Percentiles rank a stretch among this genome's conserved stretches.
These are phyloP conservation scores for Todiramphus chloris DNA, from an alignment of 2,113 vertebrate species.

Conservation along the genomic window DNA sequence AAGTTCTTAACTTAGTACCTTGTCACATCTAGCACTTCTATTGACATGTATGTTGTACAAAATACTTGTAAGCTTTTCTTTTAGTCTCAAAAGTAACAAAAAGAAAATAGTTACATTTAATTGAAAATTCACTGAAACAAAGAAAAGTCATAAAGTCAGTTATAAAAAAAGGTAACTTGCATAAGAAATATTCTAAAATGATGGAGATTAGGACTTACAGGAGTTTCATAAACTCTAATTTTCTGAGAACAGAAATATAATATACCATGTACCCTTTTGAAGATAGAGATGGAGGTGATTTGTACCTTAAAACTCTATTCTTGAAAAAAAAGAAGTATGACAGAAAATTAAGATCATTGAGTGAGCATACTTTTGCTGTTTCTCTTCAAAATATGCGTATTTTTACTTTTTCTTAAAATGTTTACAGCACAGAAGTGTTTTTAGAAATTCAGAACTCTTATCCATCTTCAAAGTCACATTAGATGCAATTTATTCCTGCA, in stretches of 20 bases:
- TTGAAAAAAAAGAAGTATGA: not conserved
- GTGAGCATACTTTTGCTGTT: not conserved
- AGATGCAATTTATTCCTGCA: not conserved
- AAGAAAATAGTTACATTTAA: not conserved
- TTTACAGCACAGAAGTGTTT: not conserved
- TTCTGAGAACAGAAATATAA: not conserved
- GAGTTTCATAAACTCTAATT: not conserved
- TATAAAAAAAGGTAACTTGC: not conserved
- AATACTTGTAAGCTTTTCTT: not conserved
- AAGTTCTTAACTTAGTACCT: not conserved
- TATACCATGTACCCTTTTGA: not conserved
- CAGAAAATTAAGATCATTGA: not conserved
- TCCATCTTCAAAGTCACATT: not conserved
- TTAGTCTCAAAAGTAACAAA: not conserved
- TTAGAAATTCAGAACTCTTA: not conserved
- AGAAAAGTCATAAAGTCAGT: not conserved
- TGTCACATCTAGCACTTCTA: not conserved
- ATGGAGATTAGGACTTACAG: rapidly evolving
- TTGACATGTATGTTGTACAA: not conserved
- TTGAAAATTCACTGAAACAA: not conserved
- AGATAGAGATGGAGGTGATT: not conserved
- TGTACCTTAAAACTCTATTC: not conserved
- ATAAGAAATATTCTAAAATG: not conserved
- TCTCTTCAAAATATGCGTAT: not conserved
- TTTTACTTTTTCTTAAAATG: not conserved